A percentile compares a stretch with the other conserved stretches of the same genome.
Evolutionary conservation across 2,113 vertebrate species (phyloP).

Genomic region (Microcebus ravelobensis): DNA sequence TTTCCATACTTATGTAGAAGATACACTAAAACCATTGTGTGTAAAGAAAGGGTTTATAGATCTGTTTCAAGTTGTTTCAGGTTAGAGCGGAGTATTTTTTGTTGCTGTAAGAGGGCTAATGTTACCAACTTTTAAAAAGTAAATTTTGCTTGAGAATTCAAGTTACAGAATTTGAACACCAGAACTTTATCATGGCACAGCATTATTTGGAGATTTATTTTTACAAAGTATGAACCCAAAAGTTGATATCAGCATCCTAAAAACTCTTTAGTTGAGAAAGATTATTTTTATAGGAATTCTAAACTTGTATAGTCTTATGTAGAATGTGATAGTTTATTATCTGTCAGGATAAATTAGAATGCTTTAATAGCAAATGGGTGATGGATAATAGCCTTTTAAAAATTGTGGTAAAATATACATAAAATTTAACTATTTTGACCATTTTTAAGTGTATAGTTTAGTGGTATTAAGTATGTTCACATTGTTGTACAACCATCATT

Average conservation of each 20-base stretch:
- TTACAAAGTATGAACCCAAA: neutral
- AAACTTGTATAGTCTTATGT: neutral
- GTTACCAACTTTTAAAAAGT: constrained; percentile 67
- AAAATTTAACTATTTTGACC: neutral
- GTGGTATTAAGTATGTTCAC: neutral
- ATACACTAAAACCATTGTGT: constrained; percentile 48
- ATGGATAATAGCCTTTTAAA: neutral
- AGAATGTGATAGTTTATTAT: constrained; percentile 3
- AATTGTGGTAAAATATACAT: neutral
- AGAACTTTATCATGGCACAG: neutral
- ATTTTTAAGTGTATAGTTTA: neutral
- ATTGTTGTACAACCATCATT: neutral
- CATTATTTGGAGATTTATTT: constrained; percentile 34
- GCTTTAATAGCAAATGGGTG: neutral
- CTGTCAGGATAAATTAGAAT: constrained; percentile 24
- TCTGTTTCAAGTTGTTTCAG: constrained; percentile 58
- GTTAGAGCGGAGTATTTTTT: constrained; percentile 63
- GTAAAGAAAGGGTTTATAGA: constrained; percentile 37
- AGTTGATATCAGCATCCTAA: neutral
- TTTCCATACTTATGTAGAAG: constrained; percentile 62
- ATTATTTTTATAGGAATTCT: neutral
- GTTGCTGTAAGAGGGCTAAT: constrained; percentile 36
- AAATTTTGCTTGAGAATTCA: constrained; percentile 50
- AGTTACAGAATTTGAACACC: constrained; percentile 24
- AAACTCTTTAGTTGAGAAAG: neutral